phyloP scores from a whole-genome alignment of 2,113 vertebrate species.

The Melanocharis versteri region DNA sequence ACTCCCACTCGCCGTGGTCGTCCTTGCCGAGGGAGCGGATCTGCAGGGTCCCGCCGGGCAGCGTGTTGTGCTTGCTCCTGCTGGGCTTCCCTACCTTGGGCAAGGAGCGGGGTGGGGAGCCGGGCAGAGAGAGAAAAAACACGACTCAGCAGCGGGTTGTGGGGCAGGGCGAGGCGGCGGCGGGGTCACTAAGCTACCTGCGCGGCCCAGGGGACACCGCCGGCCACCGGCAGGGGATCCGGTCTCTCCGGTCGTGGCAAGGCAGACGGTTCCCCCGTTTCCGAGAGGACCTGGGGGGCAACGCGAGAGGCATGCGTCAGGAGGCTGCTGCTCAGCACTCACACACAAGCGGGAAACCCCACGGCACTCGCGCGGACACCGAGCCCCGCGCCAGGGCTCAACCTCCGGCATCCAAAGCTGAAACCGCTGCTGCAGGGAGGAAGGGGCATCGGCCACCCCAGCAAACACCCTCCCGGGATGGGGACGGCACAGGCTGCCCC shows the following conservation, averaged over 20 bases:
- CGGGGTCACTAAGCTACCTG: constrained; percentile 39
- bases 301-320: constrained; percentile 12
- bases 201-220: constrained; percentile 26
- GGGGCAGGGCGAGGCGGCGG: background rate
- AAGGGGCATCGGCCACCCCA: background rate
- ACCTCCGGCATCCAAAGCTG: constrained; percentile 10
- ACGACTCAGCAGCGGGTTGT: constrained; percentile 15
- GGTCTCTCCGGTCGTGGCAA: constrained; percentile 4
- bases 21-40: constrained; percentile 97
- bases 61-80: constrained; percentile 96
- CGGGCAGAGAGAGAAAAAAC: background rate
- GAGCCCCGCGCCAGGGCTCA: background rate
- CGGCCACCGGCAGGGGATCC: constrained; percentile 13
- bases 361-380: background rate
- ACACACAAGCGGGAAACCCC: background rate
- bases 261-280: constrained; percentile 19
- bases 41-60: constrained; percentile 94
- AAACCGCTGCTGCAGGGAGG: background rate
- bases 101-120: constrained; percentile 34
- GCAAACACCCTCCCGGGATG: background rate
- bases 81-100: constrained; percentile 97
- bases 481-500: background rate
- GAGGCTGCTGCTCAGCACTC: background rate
- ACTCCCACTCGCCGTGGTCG: constrained; percentile 99
- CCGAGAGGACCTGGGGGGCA: constrained; percentile 23